A percentile compares a stretch with the other conserved stretches of the same genome.
Conservation (phyloP, 2,797 vertebrate species). For the Somateria mollissima region DNA sequence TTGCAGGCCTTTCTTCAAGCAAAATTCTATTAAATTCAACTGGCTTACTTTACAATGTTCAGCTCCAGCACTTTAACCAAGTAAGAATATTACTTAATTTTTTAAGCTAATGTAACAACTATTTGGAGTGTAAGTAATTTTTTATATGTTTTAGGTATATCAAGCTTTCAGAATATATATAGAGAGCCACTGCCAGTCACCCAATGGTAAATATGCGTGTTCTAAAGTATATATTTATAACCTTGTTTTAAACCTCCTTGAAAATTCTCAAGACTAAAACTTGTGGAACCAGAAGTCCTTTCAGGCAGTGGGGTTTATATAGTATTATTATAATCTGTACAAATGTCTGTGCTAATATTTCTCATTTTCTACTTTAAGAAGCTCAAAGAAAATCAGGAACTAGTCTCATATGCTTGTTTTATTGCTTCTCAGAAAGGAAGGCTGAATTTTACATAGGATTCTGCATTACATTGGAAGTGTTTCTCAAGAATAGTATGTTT, state of each 20-base stretch:
- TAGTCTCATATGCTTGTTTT: neutral
- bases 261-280: neutral
- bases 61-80: constrained; percentile 90
- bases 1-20: constrained; percentile 85
- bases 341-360: neutral
- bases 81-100: constrained; percentile 72
- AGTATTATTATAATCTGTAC: neutral
- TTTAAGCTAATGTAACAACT: neutral
- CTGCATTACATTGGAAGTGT: neutral
- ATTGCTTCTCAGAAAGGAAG: neutral
- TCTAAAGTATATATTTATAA: neutral
- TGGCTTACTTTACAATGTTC: constrained; percentile 87
- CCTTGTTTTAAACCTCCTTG: neutral
- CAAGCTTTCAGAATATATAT: constrained; percentile 92
- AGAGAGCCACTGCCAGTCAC: constrained; percentile 84
- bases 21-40: constrained; percentile 85
- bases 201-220: constrained; percentile 82
- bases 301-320: neutral
- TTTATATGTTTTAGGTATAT: constrained; percentile 83
- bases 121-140: constrained; percentile 18
- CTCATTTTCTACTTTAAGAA: neutral
- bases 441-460: neutral
- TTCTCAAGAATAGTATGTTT: neutral
- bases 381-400: neutral
- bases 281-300: neutral